phyloP scores from a whole-genome alignment of 2,888 invertebrate genomes.

The Halictus ligatus region DNA sequence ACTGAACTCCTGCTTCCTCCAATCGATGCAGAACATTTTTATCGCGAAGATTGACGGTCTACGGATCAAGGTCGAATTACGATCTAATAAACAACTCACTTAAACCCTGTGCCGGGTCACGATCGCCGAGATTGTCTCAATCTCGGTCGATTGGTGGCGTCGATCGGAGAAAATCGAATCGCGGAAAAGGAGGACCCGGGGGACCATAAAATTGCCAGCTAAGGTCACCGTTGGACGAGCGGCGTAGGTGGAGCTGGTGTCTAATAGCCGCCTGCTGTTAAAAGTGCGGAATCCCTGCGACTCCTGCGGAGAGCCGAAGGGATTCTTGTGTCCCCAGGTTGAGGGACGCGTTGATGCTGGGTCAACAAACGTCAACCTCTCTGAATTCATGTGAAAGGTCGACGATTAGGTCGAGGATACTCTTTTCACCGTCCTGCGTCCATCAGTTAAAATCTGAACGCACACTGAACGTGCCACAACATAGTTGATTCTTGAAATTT shows the following conservation, averaged over 20 bases:
- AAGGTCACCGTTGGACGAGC: slow-evolving; percentile 40
- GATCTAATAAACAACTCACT: slow-evolving; percentile 17
- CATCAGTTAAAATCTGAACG: not conserved
- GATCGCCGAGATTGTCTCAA: slow-evolving; percentile 60
- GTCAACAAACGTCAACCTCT: slow-evolving; percentile 44
- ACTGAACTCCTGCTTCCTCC: not conserved
- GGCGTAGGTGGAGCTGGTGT: slow-evolving; percentile 18
- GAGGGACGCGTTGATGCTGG: slow-evolving; percentile 31
- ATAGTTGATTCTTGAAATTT: not conserved
- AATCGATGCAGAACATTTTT: not conserved
- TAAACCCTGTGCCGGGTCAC: slow-evolving; percentile 15
- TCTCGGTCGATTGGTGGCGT: slow-evolving; percentile 32
- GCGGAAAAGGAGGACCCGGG: slow-evolving; percentile 40
- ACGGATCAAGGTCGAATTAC: not conserved
- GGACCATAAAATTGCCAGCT: slow-evolving; percentile 52
- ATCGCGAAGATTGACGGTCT: not conserved
- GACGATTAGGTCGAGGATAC: not conserved
- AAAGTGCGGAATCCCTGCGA: slow-evolving; percentile 52
- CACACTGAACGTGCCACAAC: not conserved
- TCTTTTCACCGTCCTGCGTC: not conserved
- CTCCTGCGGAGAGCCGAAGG: slow-evolving; percentile 55
- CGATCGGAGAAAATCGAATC: slow-evolving; percentile 66
- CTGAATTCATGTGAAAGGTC: not conserved
- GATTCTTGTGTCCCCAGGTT: slow-evolving; percentile 50
- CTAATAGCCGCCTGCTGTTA: slow-evolving; percentile 73